Base-by-base conservation (phyloP, 2,888 invertebrate species). In the Monopis laevigella region DNA sequence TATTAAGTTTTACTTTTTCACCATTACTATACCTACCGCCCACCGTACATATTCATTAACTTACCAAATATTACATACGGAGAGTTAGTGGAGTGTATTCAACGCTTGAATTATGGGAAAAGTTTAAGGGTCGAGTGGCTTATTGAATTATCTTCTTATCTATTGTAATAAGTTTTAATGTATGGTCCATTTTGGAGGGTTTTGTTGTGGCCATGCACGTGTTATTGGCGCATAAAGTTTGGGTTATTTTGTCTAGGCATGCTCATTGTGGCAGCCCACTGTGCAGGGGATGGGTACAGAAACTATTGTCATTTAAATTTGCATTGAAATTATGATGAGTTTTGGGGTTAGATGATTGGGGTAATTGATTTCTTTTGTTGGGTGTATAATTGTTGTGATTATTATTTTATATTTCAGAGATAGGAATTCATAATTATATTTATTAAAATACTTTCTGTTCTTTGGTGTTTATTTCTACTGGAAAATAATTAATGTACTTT, bases 101-200 rank as follows among this genome's bases (percentile, higher is more conserved):
- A 16, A n/a, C 55, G 58, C 55, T 56, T 63, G 55, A 65, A 60
- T 62, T 64, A 65, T 60, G 51, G 55, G 50, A 46, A 46, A 59
- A 64, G 57, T 62, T 61, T 52, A 45, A 32, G 46, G 42, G 46
- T 53, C 51, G 54, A 56, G 55, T 55, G 59, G 67, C 59, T 72
- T 73, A 75, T 74, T 75, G 71, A 74, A 74, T 73, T 72, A 73
- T 65, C 63, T 65, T 56, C 65, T 65, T 62, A 62, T 61, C 64
- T 56, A 67, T 69, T 70, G 69, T 70, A 58, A 59, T 63, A 65
- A 69, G 70, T 68, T 70, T 65, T 69, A 75, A 74, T 72, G 65
- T 71, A 72, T 66, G 62, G 62, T 52, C 58, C 53, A 36, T 36
- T 19, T 36, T 36, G 36, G 36, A n/a, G 36, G n/a, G 21, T 21